Percentiles rank a stretch among this genome's conserved stretches.
Conservation (phyloP, 2,797 vertebrate genomes). For the Kryptopterus vitreolus region DNA sequence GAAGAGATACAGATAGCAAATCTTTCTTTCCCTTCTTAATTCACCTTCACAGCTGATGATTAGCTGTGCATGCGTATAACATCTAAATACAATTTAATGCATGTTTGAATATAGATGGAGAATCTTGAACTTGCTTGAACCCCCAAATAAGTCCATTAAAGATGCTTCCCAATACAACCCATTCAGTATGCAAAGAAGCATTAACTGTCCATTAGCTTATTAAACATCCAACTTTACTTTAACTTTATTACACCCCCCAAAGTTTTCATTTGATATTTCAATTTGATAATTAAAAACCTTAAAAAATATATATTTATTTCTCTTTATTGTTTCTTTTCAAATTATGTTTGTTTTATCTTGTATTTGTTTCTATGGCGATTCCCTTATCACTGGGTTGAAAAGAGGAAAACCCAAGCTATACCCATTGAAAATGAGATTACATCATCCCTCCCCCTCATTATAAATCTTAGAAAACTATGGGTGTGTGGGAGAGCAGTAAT, state of each 20-base stretch:
- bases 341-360: constrained; percentile 13
- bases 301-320: neutral
- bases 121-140: neutral
- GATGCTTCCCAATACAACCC: neutral
- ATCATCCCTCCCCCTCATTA: constrained; percentile 30
- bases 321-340: constrained; percentile 5
- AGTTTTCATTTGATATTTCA: too few species aligned
- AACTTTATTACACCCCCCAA: neutral
- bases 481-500: neutral
- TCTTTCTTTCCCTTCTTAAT: neutral
- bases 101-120: neutral
- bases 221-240: neutral
- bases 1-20: neutral
- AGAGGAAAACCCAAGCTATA: constrained; percentile 21
- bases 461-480: constrained; percentile 34
- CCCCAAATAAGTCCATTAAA: neutral
- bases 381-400: constrained; percentile 7
- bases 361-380: constrained; percentile 6
- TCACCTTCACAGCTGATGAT: neutral
- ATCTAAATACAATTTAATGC: too few species aligned
- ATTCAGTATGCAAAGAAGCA: neutral
- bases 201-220: neutral
- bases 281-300: too few species aligned
- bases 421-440: constrained; percentile 38
- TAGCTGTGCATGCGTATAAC: neutral